A percentile compares a stretch with the other conserved stretches of the same genome.
Conservation (phyloP, 2,888 invertebrate genomes). For the Cynaeus angustus region DNA sequence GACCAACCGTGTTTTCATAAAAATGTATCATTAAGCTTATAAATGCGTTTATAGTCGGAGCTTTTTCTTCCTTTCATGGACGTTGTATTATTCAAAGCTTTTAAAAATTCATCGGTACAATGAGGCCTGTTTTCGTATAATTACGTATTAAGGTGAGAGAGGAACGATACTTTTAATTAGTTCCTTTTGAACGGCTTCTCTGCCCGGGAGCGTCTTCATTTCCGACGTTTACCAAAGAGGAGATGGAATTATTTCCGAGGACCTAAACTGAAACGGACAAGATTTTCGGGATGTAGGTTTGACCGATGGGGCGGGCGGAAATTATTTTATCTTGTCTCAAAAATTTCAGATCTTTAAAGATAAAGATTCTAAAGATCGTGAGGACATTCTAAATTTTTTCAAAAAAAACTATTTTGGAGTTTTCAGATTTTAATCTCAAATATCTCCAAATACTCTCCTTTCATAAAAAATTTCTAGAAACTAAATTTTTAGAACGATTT, state of each 20-base stretch:
- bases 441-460: too few species aligned
- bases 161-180: slow-evolving; percentile 53
- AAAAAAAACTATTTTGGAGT: too few species aligned
- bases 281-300: background rate
- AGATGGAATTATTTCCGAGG: slow-evolving; percentile 53
- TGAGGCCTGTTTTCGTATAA: slow-evolving; percentile 41
- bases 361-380: too few species aligned
- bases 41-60: slow-evolving; percentile 66
- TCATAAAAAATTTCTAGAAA: too few species aligned
- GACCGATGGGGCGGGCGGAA: background rate
- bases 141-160: slow-evolving; percentile 49
- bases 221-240: slow-evolving; percentile 52
- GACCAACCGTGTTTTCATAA: slow-evolving; percentile 63
- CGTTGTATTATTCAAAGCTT: slow-evolving; percentile 64
- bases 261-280: slow-evolving; percentile 8
- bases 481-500: too few species aligned
- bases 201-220: slow-evolving; percentile 45
- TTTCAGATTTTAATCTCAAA: too few species aligned
- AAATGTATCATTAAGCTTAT: slow-evolving; percentile 68
- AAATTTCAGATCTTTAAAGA: too few species aligned
- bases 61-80: slow-evolving; percentile 50
- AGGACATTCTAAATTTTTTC: too few species aligned
- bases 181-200: slow-evolving; percentile 41
- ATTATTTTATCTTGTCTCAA: too few species aligned
- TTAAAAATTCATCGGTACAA: slow-evolving; percentile 42